These are phyloP conservation scores for Lota lota DNA, from an alignment of 2,113 vertebrate genomes.

Conservation along the genomic window DNA sequence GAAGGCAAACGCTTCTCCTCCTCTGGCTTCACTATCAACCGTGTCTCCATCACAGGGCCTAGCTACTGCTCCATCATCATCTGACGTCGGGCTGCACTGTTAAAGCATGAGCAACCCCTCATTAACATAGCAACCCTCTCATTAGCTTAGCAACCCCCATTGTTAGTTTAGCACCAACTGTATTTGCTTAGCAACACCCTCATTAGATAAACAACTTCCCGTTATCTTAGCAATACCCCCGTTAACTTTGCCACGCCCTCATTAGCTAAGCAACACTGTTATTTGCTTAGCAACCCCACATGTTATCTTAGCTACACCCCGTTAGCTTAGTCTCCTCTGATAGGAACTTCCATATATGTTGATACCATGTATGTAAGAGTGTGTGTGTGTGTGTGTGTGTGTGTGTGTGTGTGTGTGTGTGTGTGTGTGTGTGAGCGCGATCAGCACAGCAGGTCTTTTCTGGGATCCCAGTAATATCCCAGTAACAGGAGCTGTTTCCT, in stretches of 20 bases:
- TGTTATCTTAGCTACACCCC: too few relatives aligned
- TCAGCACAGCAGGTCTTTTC: too few relatives aligned
- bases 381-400: constrained; percentile 18
- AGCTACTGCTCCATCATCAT: constrained; percentile 20
- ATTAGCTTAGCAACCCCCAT: constrained; percentile 29
- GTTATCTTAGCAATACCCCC: too few relatives aligned
- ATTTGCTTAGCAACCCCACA: too few relatives aligned
- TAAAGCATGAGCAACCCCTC: not conserved
- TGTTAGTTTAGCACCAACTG: constrained; percentile 33
- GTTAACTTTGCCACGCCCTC: too few relatives aligned
- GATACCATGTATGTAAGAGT: constrained; percentile 27
- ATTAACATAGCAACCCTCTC: too few relatives aligned
- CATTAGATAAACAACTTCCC: too few relatives aligned
- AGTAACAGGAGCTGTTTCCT: too few relatives aligned
- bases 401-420: constrained; percentile 1
- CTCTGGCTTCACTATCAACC: constrained; percentile 36
- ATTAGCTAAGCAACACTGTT: too few relatives aligned
- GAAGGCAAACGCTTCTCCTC: constrained; percentile 20
- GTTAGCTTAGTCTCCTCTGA: constrained; percentile 37
- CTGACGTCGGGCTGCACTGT: not conserved
- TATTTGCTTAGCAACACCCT: too few relatives aligned
- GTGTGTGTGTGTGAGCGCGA: not conserved
- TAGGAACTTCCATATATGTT: constrained; percentile 35
- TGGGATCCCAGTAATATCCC: too few relatives aligned
- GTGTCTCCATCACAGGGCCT: constrained; percentile 33